Percentiles rank a stretch among this genome's conserved stretches.
phyloP scores from a whole-genome alignment of 1,140 invertebrate genomes.

The Dinoponera quadriceps region DNA sequence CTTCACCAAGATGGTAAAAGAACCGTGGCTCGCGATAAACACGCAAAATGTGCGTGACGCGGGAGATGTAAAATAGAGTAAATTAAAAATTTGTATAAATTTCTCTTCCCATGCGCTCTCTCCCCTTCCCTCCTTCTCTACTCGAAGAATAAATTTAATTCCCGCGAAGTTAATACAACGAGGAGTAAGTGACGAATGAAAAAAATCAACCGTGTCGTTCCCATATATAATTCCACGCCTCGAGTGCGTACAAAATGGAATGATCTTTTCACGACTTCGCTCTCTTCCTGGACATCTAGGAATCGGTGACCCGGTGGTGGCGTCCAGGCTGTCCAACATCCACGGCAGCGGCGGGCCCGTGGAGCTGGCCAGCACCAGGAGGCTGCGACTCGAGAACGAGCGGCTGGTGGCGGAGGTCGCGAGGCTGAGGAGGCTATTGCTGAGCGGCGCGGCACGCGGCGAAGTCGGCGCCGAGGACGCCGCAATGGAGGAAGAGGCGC shows the following conservation, averaged over 20 bases:
- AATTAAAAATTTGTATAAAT: too few relatives aligned
- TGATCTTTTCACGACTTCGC: not conserved
- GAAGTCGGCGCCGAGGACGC: conserved; percentile 86
- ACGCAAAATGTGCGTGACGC: too few relatives aligned
- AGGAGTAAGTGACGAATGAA: too few relatives aligned
- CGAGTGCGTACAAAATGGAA: too few relatives aligned
- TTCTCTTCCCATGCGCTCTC: too few relatives aligned
- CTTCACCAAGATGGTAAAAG: not conserved
- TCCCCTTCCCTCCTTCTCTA: too few relatives aligned
- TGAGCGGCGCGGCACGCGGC: conserved; percentile 87
- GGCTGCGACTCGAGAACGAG: conserved; percentile 89
- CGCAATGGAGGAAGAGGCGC: conserved; percentile 86
- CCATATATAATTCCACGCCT: not conserved
- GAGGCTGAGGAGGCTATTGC: conserved; percentile 87
- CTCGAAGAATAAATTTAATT: too few relatives aligned
- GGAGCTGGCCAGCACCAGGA: conserved; percentile 84
- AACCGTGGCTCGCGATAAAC: too few relatives aligned
- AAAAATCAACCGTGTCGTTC: too few relatives aligned
- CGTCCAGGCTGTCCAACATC: conserved; percentile 82
- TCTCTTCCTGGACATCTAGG: conserved; percentile 65
- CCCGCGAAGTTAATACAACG: too few relatives aligned
- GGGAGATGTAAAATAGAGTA: too few relatives aligned
- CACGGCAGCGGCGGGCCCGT: conserved; percentile 76
- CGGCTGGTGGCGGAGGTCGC: conserved; percentile 89
- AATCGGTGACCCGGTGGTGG: conserved; percentile 81